Conservation (phyloP, 2,113 vertebrate genomes). For the Manacus vitellinus region DNA sequence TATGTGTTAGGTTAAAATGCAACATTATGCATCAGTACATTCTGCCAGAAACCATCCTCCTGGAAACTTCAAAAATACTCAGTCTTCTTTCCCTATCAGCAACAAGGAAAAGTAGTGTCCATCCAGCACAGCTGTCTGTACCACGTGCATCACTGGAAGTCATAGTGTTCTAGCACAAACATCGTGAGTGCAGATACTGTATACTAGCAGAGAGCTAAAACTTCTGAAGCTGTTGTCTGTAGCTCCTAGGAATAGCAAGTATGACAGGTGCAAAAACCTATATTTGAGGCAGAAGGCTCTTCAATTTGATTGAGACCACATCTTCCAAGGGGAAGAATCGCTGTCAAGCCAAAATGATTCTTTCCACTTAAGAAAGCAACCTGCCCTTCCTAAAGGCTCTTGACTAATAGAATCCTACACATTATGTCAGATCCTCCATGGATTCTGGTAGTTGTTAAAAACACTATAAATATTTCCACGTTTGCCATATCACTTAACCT, state of each 20-base stretch:
- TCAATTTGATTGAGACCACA: constrained; percentile 32
- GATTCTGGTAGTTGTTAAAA: constrained; percentile 65
- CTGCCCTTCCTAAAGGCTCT: constrained; percentile 54
- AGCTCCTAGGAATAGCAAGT: constrained; percentile 67
- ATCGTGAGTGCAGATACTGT: constrained; percentile 51
- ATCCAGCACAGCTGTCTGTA: constrained; percentile 50
- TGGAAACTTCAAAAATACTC: constrained; percentile 30
- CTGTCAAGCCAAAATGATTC: constrained; percentile 16
- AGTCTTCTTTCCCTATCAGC: constrained; percentile 16
- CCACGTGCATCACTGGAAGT: constrained; percentile 28
- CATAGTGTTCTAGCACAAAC: constrained; percentile 64
- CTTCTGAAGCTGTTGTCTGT: constrained; percentile 51
- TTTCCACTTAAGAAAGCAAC: constrained; percentile 5
- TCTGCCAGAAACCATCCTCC: constrained; percentile 49
- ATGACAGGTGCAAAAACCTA: constrained; percentile 67
- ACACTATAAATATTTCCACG: constrained; percentile 30
- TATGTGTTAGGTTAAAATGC: constrained; percentile 24
- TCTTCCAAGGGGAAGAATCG: constrained; percentile 36
- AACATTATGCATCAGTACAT: neutral
- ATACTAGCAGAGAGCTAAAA: constrained; percentile 51
- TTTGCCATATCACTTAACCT: constrained; percentile 70
- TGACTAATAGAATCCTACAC: constrained; percentile 67
- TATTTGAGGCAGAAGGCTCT: constrained; percentile 56
- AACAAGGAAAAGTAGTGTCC: constrained; percentile 18
- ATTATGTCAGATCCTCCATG: constrained; percentile 56